Percentiles rank a stretch among this genome's conserved stretches.
These are phyloP conservation scores for Axinella damicornis DNA, from an alignment of 37 sponge, comb jelly and placozoan species.

Conservation along the genomic window DNA sequence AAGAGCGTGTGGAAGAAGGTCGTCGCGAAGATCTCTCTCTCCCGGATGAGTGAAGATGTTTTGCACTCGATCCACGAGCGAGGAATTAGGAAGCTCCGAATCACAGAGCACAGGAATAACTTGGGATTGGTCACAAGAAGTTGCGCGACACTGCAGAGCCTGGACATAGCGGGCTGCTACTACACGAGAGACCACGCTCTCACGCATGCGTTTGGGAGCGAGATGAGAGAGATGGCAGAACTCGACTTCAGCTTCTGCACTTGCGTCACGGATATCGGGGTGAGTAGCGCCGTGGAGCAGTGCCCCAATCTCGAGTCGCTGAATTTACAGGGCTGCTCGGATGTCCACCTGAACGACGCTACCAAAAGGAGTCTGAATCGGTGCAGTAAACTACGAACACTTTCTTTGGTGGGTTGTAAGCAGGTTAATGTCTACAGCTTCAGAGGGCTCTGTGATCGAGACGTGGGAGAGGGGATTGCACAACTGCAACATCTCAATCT, in stretches of 20 bases:
- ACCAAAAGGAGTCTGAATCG: neutral
- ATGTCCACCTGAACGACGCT: neutral
- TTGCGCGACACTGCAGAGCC: neutral
- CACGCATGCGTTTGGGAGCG: neutral
- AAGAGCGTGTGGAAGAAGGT: neutral
- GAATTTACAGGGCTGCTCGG: neutral
- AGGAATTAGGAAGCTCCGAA: neutral
- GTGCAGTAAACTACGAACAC: neutral
- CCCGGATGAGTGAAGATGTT: neutral
- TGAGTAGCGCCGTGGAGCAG: neutral
- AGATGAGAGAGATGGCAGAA: too few species aligned
- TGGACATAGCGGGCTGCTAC: neutral
- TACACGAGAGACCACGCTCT: constrained; percentile 1
- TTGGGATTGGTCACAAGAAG: neutral
- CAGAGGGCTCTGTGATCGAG: neutral
- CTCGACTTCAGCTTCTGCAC: too few species aligned
- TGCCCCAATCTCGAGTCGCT: neutral
- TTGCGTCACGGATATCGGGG: too few species aligned
- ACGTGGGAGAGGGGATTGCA: neutral
- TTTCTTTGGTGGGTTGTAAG: neutral
- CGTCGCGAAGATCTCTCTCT: neutral
- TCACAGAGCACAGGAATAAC: neutral
- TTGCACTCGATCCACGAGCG: neutral
- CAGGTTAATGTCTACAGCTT: neutral
- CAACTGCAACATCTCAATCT: neutral